Percentiles rank a stretch among this genome's conserved stretches.
phyloP scores from a whole-genome alignment of 2,888 invertebrate genomes.

The Trichogramma evanescens region DNA sequence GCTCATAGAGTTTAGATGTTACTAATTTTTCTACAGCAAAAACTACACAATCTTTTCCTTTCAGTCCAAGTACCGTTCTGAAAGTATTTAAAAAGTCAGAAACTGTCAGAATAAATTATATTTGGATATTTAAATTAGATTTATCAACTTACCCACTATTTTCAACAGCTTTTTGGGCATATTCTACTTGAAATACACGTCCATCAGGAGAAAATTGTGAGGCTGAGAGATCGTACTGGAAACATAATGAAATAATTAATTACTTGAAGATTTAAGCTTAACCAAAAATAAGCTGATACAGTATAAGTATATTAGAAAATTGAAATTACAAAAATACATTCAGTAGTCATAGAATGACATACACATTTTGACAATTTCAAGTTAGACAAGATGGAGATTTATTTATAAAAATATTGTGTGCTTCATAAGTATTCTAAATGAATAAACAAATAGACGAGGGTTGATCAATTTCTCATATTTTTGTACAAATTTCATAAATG shows the following conservation, averaged over 20 bases:
- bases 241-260: slow-evolving; percentile 35
- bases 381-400: neutral
- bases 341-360: no score
- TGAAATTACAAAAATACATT: no score
- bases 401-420: neutral
- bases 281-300: neutral
- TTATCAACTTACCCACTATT: slow-evolving; percentile 68
- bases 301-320: neutral
- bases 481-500: no score
- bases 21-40: slow-evolving; percentile 97
- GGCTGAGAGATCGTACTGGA: slow-evolving; percentile 98
- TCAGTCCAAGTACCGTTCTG: slow-evolving; percentile 84
- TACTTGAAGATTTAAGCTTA: slow-evolving; percentile 10
- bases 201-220: slow-evolving; percentile 99
- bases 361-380: no score
- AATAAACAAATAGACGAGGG: no score
- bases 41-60: slow-evolving; percentile 94
- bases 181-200: slow-evolving; percentile 98
- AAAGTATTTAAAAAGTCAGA: slow-evolving; percentile 20
- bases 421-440: no score
- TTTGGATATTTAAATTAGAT: no score
- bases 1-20: slow-evolving; percentile 86
- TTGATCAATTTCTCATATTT: no score
- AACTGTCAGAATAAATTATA: no score
- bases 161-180: slow-evolving; percentile 98